A percentile compares a stretch with the other conserved stretches of the same genome.
Evolutionary conservation across 2,113 vertebrate species (phyloP).

Genomic region (Lanius collurio): DNA sequence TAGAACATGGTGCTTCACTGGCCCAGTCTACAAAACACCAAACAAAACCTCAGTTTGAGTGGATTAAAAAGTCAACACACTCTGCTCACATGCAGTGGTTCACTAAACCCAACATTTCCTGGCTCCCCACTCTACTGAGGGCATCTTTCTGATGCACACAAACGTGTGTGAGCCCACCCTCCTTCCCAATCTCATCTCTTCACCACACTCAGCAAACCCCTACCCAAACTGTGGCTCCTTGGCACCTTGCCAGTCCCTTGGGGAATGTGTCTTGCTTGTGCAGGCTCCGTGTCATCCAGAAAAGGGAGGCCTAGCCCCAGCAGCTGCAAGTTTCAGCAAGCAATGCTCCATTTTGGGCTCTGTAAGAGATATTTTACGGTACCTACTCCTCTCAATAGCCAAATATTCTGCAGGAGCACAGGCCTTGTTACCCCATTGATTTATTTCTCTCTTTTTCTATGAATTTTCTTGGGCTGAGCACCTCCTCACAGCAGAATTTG

Average conservation of each 20-base stretch:
- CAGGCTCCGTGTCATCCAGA: not conserved
- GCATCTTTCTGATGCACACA: not conserved
- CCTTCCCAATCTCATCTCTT: not conserved
- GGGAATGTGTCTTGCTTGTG: not conserved
- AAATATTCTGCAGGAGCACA: not conserved
- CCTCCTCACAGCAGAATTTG: not conserved
- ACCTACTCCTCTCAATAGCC: not conserved
- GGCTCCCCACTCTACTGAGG: not conserved
- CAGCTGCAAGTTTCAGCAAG: constrained; percentile 31
- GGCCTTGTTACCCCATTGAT: not conserved
- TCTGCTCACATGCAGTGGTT: not conserved
- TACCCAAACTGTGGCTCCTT: not conserved
- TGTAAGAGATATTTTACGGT: not conserved
- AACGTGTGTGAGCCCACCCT: not conserved
- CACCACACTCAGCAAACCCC: not conserved
- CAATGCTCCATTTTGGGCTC: not conserved
- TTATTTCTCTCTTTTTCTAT: not conserved
- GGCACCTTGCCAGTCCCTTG: not conserved
- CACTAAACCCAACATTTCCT: not conserved
- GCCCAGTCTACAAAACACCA: not conserved
- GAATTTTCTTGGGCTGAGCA: not conserved
- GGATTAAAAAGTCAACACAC: not conserved
- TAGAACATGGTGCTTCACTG: not conserved
- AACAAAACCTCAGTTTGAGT: not conserved
- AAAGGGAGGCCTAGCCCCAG: not conserved